Conservation (phyloP, 1,140 invertebrate species). For the Lepidotrigona ventralis region DNA sequence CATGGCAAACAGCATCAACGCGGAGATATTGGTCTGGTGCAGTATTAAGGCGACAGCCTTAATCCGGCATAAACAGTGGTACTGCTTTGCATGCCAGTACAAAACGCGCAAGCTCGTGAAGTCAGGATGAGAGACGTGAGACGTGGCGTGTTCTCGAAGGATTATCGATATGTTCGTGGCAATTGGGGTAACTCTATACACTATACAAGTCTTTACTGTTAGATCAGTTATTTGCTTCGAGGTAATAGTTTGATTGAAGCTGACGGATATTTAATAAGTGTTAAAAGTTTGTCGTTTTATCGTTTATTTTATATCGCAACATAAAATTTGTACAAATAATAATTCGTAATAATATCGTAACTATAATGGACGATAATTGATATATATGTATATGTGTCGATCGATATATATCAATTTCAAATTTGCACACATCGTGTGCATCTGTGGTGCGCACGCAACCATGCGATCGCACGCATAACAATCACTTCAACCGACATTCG, state of each 20-base stretch:
- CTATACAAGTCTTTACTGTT: too few relatives aligned
- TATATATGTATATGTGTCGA: conserved; percentile 43
- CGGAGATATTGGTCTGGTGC: too few relatives aligned
- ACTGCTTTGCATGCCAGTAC: neutral
- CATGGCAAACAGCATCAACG: too few relatives aligned
- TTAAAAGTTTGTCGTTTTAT: conserved; percentile 66
- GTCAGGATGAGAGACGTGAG: neutral
- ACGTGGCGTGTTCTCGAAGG: conserved; percentile 27
- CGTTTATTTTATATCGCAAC: conserved; percentile 80
- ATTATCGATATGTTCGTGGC: conserved; percentile 29
- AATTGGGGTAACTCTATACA: neutral
- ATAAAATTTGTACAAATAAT: conserved; percentile 81
- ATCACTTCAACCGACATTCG: conserved; percentile 34
- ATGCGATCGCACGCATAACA: neutral
- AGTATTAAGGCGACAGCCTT: too few relatives aligned
- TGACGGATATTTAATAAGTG: neutral
- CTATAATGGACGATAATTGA: conserved; percentile 70
- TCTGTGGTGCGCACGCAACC: neutral
- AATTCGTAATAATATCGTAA: conserved; percentile 71
- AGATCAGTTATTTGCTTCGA: neutral
- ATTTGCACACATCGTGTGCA: conserved; percentile 36
- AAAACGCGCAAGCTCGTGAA: conserved; percentile 44
- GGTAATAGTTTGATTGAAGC: neutral
- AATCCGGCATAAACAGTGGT: neutral
- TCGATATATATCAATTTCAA: conserved; percentile 60